These are phyloP conservation scores for Zaprionus camerounensis DNA, from an alignment of 1,140 invertebrate species.

Conservation along the genomic window DNA sequence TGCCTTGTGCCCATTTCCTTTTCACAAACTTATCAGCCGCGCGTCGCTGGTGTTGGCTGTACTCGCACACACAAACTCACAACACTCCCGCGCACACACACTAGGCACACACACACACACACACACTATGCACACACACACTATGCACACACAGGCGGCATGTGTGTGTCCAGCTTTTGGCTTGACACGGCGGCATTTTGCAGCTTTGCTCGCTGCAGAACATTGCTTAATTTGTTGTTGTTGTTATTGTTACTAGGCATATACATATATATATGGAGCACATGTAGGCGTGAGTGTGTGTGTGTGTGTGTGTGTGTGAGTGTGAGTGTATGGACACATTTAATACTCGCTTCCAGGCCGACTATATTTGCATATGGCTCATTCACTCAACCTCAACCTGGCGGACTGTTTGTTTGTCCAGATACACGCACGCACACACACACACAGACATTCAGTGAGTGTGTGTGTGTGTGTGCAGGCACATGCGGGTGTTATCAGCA, in stretches of 20 bases:
- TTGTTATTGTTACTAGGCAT: conserved; percentile 20
- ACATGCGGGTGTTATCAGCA: conserved; percentile 81
- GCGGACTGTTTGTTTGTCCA: conserved; percentile 77
- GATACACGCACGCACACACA: conserved; percentile 55
- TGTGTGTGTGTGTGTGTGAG: conserved; percentile 21
- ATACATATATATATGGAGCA: conserved; percentile 14
- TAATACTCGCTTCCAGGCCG: conserved; percentile 72
- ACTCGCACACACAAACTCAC: conserved; percentile 4
- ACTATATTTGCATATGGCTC: conserved; percentile 80
- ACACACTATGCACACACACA: too few relatives aligned
- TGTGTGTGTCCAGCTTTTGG: conserved; percentile 54
- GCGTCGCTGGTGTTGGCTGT: conserved; percentile 8
- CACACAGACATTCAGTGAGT: too few relatives aligned
- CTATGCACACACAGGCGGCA: conserved; percentile 2
- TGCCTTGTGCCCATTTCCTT: conserved; percentile 68
- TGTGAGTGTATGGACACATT: conserved; percentile 44
- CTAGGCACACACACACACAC: background rate
- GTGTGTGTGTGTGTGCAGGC: background rate
- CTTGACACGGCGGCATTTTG: conserved; percentile 62
- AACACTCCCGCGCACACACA: conserved; percentile 4
- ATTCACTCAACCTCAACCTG: conserved; percentile 72
- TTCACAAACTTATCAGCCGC: conserved; percentile 55
- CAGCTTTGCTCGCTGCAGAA: conserved; percentile 50
- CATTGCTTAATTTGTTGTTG: conserved; percentile 29
- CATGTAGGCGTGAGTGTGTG: background rate